Base-by-base conservation (phyloP, 2,888 invertebrate species). In the Mimas tiliae region DNA sequence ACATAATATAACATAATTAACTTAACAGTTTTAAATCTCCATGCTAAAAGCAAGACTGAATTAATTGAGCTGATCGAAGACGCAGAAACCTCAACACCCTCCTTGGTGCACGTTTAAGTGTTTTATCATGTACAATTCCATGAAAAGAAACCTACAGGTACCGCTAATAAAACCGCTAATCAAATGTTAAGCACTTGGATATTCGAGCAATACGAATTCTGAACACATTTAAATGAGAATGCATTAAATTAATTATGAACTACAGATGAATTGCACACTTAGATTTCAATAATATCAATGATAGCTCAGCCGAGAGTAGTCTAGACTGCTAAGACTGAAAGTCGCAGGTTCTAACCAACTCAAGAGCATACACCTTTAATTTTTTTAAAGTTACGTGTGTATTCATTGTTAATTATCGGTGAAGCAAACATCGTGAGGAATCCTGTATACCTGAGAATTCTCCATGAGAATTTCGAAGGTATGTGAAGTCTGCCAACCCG, bases 11-110 rank as follows among this genome's bases (percentile, higher is more conserved):
- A 19, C 11, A 21, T 16, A n/a, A 48, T 48, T 6, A 21, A n/a
- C 1, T 19, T 16, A 6, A 6, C 38, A 7, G 8, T 53, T n/a
- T 8, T 38, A 38, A 19, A 16, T 12, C 19, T 7, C 27, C 27
- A 52, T 33, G 12, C 47, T 55, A 52, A 55, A 65, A 65, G 33
- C 38, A 27, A 9, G 45, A n/a, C 27, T 27, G 65, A 65, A 48
- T 65, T 64, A 53, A 53, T 6, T 34, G 19, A 16, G 21, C 16
- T 47, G 45, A 64, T 65, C 55, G 16, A 65, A 65, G 65, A 48
- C 48, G 55, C 0, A 9, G 55, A 11, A 55, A 65, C 65, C 55
- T 58, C 58, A 58, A 58, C 58, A 38, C 58, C 11, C 19, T 19
- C 42, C 42, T 19, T 33, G 33, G 27, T 33, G 21, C 33, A 58